Percentiles rank a stretch among this genome's conserved stretches.
Evolutionary conservation across 2,888 invertebrate genomes (phyloP).

Genomic region (Cheilosia soror): DNA sequence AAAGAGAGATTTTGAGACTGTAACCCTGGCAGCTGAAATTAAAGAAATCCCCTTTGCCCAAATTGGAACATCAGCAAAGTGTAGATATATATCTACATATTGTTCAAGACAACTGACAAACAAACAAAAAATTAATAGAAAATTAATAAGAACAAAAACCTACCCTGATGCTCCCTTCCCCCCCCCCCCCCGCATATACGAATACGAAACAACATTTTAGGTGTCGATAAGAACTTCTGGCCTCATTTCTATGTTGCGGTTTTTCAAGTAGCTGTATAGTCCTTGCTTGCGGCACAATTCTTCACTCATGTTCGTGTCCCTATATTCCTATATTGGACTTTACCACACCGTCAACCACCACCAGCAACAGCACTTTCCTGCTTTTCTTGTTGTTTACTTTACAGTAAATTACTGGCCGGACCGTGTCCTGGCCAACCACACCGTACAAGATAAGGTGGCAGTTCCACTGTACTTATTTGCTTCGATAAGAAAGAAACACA

Average conservation of each 20-base stretch:
- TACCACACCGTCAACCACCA: neutral
- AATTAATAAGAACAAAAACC: slow-evolving; percentile 5
- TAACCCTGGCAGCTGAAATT: too few relatives aligned
- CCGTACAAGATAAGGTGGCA: slow-evolving; percentile 70
- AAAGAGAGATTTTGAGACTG: too few relatives aligned
- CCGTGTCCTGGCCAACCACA: slow-evolving; percentile 58
- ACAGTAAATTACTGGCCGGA: slow-evolving; percentile 71
- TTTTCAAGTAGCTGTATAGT: slow-evolving; percentile 51
- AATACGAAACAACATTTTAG: slow-evolving; percentile 39
- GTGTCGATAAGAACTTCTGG: slow-evolving; percentile 65
- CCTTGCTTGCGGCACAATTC: slow-evolving; percentile 67
- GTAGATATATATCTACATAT: too few relatives aligned
- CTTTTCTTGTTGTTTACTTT: slow-evolving; percentile 65
- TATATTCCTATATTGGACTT: neutral
- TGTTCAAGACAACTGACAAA: neutral
- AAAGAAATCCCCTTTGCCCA: too few relatives aligned
- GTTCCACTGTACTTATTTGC: slow-evolving; percentile 71
- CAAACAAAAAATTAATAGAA: neutral
- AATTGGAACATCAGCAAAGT: too few relatives aligned
- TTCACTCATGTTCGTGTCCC: slow-evolving; percentile 21
- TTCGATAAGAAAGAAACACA: slow-evolving; percentile 70
- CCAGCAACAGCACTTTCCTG: slow-evolving; percentile 32
- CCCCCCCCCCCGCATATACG: too few relatives aligned
- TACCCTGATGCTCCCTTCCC: slow-evolving; percentile 19
- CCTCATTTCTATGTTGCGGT: slow-evolving; percentile 49